phyloP scores from a whole-genome alignment of 2,797 vertebrate genomes.

The Scarus forsteni region DNA sequence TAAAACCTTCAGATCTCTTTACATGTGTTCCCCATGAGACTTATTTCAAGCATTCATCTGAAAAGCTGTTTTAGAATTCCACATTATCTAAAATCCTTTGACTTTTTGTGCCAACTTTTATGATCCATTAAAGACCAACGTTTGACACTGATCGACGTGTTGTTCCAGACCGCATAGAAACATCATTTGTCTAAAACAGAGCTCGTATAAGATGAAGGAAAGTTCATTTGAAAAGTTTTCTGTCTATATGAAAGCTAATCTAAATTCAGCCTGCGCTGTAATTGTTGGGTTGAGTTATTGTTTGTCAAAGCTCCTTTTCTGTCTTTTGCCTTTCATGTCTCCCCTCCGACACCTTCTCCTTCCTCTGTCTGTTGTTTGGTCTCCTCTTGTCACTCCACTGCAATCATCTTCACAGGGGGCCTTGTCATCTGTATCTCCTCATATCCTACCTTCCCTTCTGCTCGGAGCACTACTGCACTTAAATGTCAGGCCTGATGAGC shows the following conservation, averaged over 20 bases:
- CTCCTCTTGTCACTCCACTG: constrained; percentile 85
- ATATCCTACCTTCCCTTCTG: constrained; percentile 94
- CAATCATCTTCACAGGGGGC: constrained; percentile 97
- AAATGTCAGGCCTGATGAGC: constrained; percentile 97
- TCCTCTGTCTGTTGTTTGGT: constrained; percentile 82
- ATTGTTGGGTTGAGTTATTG: constrained; percentile 78
- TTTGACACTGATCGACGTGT: constrained; percentile 7
- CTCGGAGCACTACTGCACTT: constrained; percentile 97
- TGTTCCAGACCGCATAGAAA: constrained; percentile 3
- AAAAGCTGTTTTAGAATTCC: no score
- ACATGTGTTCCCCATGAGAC: no score
- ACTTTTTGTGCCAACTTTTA: neutral
- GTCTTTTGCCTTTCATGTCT: constrained; percentile 75
- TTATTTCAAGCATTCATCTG: no score
- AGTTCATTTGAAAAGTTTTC: constrained; percentile 31
- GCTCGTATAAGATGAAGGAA: constrained; percentile 22
- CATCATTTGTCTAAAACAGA: neutral
- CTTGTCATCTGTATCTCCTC: constrained; percentile 88
- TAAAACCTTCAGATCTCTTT: no score
- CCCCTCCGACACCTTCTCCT: constrained; percentile 72
- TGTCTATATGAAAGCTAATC: constrained; percentile 52
- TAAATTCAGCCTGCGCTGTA: constrained; percentile 68
- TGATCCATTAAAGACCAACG: neutral
- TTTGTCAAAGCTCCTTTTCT: constrained; percentile 63
- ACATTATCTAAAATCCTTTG: neutral